Base-by-base conservation (phyloP, 2,797 vertebrate genomes). In the Alfaro cultratus region DNA sequence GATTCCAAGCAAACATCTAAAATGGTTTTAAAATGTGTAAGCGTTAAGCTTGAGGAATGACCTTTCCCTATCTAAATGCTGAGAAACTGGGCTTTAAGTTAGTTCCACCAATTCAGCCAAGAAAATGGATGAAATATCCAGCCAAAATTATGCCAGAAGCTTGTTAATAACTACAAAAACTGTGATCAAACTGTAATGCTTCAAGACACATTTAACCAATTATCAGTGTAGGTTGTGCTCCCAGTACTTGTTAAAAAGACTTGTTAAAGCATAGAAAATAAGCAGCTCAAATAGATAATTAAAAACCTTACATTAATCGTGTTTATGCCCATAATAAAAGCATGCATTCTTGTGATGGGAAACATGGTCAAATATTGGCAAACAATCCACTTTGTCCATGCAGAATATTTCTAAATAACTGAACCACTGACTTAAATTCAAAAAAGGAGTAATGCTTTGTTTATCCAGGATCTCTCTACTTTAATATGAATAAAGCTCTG, bases 391-490 rank as follows among this genome's bases (percentile, higher is more conserved):
- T 70, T 26, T 70, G 39, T 70, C 10, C 39, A n/a, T 43, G 39
- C 41, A 43, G 23, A 23, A 70, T 26, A 70, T 70, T 43, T 70
- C 39, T 12, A 3, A 68, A 68, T 26, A 26, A 43, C 39, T 68
- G 31, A 16, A 21, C 15, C 31, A 21, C 6, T 34, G 21, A 68
- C 36, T 41, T 41, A 5, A 41, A 41, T 41, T 68, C 0, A 41
- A 41, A 41, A 11, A 41, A 68, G 23, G 23, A 70, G 67, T 11
- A 70, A 43, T 43, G 36, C 51, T 18, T 1, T 57, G 53, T 60
- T 75, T 10, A 75, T 75, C 55, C 31, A 41, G 53, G 41, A 16
- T 75, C n/a, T 57, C 43, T 62, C 43, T 34, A 62, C 74, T 43
- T 10, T 13, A 51, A 12, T 18, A n/a, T 34, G 11, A 15, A 51